A percentile compares a stretch with the other conserved stretches of the same genome.
Conservation (phyloP, 2,888 invertebrate species). For the Temnothorax rugatulus region DNA sequence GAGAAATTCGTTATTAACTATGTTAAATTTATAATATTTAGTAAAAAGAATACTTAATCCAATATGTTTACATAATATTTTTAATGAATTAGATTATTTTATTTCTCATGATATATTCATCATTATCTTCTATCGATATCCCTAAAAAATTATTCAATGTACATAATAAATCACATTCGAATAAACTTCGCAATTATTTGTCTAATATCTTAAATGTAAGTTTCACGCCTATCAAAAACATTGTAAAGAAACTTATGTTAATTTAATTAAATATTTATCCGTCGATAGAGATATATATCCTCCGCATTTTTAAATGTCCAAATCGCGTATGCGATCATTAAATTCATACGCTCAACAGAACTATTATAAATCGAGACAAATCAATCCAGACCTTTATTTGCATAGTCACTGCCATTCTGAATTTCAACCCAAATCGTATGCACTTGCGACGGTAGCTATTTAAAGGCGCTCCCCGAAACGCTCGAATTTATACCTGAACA, state of each 20-base stretch:
- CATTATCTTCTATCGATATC: background rate
- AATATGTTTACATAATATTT: background rate
- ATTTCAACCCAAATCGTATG: background rate
- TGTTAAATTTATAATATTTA: background rate
- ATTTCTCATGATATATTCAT: too few relatives aligned
- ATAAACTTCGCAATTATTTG: background rate
- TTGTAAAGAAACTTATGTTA: background rate
- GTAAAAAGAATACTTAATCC: background rate
- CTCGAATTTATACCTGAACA: constrained; percentile 38
- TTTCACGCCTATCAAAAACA: background rate
- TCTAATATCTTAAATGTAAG: background rate
- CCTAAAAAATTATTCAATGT: background rate
- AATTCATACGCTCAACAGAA: background rate
- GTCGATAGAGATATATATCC: background rate
- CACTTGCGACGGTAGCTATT: constrained; percentile 11
- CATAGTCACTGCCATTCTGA: background rate
- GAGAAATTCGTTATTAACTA: background rate
- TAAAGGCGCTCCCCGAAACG: constrained; percentile 1
- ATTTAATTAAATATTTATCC: background rate
- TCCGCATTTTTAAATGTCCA: background rate
- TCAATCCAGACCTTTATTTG: background rate
- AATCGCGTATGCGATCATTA: background rate
- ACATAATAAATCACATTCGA: background rate
- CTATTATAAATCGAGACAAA: background rate
- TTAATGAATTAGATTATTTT: background rate